phyloP scores from a whole-genome alignment of 2,797 vertebrate species.

The Megaceryle alcyon region DNA sequence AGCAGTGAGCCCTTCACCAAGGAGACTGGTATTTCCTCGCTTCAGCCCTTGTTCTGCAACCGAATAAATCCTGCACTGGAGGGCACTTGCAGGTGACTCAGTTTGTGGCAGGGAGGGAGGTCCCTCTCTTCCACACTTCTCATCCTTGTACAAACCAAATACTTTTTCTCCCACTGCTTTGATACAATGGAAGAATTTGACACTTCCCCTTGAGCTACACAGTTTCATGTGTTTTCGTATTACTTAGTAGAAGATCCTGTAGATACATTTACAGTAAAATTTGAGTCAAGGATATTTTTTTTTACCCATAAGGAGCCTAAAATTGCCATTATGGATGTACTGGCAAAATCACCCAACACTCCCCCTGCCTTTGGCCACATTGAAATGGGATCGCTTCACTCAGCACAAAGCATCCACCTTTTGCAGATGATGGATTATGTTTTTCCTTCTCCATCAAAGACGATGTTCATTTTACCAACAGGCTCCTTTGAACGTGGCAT shows the following conservation, averaged over 20 bases:
- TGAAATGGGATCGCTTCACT: background rate
- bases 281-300: background rate
- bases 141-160: background rate
- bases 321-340: background rate
- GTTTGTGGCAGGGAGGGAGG: accelerated
- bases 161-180: background rate
- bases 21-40: background rate
- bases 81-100: background rate
- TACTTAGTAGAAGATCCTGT: background rate
- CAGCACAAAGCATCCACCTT: background rate
- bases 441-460: background rate
- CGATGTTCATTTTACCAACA: background rate
- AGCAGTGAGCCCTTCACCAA: background rate
- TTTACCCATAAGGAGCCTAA: background rate
- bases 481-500: background rate
- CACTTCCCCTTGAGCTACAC: background rate
- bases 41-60: background rate
- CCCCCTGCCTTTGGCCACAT: background rate
- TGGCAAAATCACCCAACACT: background rate
- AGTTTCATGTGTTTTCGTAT: background rate
- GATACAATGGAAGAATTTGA: background rate
- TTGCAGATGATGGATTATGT: background rate
- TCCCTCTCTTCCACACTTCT: background rate
- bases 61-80: background rate
- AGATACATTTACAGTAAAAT: background rate